Evolutionary conservation across 2,113 vertebrate genomes (phyloP), one percentile per base, ranked within the genome.

Genomic region (Eudyptes chrysolophus): DNA sequence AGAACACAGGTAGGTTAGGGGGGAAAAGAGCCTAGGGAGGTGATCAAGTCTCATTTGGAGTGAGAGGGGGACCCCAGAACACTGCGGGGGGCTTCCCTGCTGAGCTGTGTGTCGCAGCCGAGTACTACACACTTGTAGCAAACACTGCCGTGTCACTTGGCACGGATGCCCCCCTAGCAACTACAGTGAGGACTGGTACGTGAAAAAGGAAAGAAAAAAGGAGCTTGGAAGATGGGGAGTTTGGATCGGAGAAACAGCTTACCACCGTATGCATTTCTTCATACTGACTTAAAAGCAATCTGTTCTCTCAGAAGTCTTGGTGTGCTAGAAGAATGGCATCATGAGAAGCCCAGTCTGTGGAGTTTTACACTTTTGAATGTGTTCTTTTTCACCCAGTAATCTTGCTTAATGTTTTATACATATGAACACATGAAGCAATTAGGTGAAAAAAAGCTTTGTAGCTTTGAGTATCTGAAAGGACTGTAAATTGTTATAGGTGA

Each of bases 101-200:
- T 70, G 32, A 69, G 48, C n/a, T 54, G 4, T 64, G 15, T 44
- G 22, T 40, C 44, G n/a, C 57, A 60, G 20, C 22, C 6, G 1
- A 44, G 13, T 38, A 13, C 7, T 44, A 15, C 19, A 7, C 3
- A 3, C 13, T 38, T 54, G 19, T 38, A 64, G 40, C 8, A 64
- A 57, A 52, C 27, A 25, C 6, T 3, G 3, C 18, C 6, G 0
- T 49, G 26, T 57, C 1, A 0, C 42, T 66, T 55, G 57, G 17
- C 51, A 14, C 19, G 72, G 44, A 14, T 16, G 26, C 12, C 2
- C 21, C 14, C 16, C 27, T 29, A 52, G 40, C 21, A 65, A 70
- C 54, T 36, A 20, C 42, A 76, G 29, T 24, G 20, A 77, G 30
- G 48, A 29, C 27, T 21, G 16, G 14, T 60, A n/a, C 17, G 12